Percentiles rank a stretch among this genome's conserved stretches.
Evolutionary conservation across 2,797 vertebrate species (phyloP).

Genomic region (Enteromius viviparus): DNA sequence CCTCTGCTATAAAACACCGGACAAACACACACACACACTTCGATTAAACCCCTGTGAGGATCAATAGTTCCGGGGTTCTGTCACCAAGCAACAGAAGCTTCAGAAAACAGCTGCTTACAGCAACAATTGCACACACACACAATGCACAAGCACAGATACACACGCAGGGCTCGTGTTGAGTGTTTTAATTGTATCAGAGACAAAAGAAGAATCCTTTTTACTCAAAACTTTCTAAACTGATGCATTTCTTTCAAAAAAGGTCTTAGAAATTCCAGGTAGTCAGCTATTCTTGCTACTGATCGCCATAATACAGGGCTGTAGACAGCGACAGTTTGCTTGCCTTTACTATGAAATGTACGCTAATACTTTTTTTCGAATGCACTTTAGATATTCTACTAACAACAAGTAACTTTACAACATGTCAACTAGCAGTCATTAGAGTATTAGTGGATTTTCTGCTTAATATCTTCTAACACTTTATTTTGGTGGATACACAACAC

Average conservation of each 20-base stretch:
- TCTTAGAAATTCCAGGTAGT: neutral
- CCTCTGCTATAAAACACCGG: slow-evolving; percentile 8
- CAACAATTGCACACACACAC: neutral
- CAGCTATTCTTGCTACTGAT: neutral
- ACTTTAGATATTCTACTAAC: no score
- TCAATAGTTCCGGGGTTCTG: slow-evolving; percentile 69
- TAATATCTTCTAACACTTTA: no score
- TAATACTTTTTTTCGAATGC: no score
- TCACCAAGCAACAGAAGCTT: slow-evolving; percentile 75
- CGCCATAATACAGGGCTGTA: neutral
- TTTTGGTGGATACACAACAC: no score
- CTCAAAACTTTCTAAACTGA: neutral
- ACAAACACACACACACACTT: slow-evolving; percentile 39
- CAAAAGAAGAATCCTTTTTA: neutral
- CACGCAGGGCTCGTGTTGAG: neutral
- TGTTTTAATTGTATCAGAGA: neutral
- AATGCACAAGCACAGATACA: neutral
- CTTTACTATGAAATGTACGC: neutral
- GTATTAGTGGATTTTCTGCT: no score
- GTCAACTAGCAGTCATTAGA: no score
- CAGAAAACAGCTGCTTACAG: slow-evolving; percentile 64
- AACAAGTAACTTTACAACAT: no score
- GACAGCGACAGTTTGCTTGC: neutral
- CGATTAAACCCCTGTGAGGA: slow-evolving; percentile 57
- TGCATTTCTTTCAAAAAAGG: neutral